Base-by-base conservation (phyloP, 1,140 invertebrate species). In the Cotesia typhae region DNA sequence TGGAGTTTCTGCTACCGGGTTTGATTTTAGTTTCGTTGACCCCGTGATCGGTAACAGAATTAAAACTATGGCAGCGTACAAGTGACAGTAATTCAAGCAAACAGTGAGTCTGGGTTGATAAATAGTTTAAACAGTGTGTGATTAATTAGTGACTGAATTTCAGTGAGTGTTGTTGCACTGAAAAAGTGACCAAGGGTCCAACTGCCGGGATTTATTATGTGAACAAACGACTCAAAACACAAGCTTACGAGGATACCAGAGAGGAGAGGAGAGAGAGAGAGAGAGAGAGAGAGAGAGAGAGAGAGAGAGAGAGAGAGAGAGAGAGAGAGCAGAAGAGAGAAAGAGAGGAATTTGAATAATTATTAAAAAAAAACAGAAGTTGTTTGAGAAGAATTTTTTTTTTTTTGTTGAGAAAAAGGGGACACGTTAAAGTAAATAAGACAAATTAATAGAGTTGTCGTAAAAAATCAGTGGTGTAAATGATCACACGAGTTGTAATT, bases 201-300 rank as follows among this genome's bases (percentile, higher is more conserved):
- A 17, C 17, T 12, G n/a, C 41, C 6, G 64, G 41, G 47, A 52
- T 66, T 66, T 66, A 66, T 66, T 38, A 20, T 28, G 10, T 20
- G 20, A 28, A 61, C 9, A 35, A 61, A 28, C 9, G 41, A 52
- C 36, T 17, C 7, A 20, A 28, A 28, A 67, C 47, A 3, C 28
- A 41, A 67, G 41, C 35, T 68, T 69, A 70, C 67, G 70, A 61
- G 53, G 64, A 72, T 70, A 73, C 47, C 47, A 20, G 4, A 63
- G 59, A 36, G 7, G 37, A 47, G 41, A 37, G 36, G 28, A 28
- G 37, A 37, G 57, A 41, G 61, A 59, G 64, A 51, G 61, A 14
- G 14, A 14, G 14, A 14, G 14, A 14, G 14, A 14, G 61, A 69
- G 37, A 51, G 55, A 65, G 63, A 57, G 60, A 28, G 52, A 55